Evolutionary conservation across 2,888 invertebrate species (phyloP).

Genomic region (Spodoptera littoralis): DNA sequence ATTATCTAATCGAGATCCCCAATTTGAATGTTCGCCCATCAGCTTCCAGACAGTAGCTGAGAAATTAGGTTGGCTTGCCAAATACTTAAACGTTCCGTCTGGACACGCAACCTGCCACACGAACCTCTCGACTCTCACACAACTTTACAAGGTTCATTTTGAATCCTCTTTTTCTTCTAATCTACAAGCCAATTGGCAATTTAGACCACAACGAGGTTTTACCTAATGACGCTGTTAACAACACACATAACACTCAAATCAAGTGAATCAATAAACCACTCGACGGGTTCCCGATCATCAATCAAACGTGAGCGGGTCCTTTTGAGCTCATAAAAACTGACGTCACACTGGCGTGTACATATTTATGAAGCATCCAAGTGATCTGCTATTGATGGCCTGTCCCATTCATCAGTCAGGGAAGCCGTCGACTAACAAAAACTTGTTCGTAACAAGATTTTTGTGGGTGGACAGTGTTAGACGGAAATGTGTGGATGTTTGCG

Average conservation of each 20-base stretch:
- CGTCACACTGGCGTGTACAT: conserved; percentile 83
- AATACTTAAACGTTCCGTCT: conserved; percentile 69
- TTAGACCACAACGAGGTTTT: conserved; percentile 31
- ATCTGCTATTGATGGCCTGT: conserved; percentile 80
- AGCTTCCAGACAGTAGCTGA: conserved; percentile 82
- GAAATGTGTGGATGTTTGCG: conserved; percentile 43
- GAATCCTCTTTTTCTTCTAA: conserved; percentile 17
- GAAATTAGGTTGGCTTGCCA: conserved; percentile 73
- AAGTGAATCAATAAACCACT: conserved; percentile 79
- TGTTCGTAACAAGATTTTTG: conserved; percentile 64
- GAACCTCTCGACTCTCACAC: conserved; percentile 65
- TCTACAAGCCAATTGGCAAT: conserved; percentile 36
- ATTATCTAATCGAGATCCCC: conserved; percentile 65
- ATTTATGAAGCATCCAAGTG: conserved; percentile 85
- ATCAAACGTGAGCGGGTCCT: conserved; percentile 70
- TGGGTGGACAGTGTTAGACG: conserved; percentile 56
- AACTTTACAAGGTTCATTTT: conserved; percentile 36
- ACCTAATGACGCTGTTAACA: conserved; percentile 62
- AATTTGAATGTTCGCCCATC: conserved; percentile 70
- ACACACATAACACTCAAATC: conserved; percentile 69
- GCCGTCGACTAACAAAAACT: conserved; percentile 70
- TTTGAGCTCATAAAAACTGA: conserved; percentile 80
- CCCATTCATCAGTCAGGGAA: conserved; percentile 79
- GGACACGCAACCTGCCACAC: conserved; percentile 71
- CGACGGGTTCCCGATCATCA: conserved; percentile 71